phyloP scores from a whole-genome alignment of 2,113 vertebrate species.

The Syngnathus scovelli region DNA sequence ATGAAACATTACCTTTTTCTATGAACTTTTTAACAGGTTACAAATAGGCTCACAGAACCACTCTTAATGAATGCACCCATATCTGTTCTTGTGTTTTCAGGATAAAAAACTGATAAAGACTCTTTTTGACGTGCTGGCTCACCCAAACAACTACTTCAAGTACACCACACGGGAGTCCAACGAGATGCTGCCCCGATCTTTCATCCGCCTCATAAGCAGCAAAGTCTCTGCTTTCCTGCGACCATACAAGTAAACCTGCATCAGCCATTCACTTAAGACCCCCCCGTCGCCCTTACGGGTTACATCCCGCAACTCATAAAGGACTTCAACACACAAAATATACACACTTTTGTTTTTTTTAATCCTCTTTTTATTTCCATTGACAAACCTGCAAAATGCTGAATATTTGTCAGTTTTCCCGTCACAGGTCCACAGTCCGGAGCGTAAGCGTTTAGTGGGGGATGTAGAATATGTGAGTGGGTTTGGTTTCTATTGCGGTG shows the following conservation, averaged over 20 bases:
- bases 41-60: neutral
- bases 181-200: conserved; percentile 95
- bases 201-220: conserved; percentile 96
- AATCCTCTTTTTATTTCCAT: conserved; percentile 33
- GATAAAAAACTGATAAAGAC: conserved; percentile 99
- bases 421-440: conserved; percentile 39
- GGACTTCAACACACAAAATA: conserved; percentile 53
- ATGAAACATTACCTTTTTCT: neutral
- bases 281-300: conserved; percentile 31
- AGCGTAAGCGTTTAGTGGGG: conserved; percentile 41
- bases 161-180: conserved; percentile 95
- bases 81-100: conserved; percentile 58
- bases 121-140: conserved; percentile 94
- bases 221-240: conserved; percentile 96
- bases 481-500: conserved; percentile 46
- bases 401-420: conserved; percentile 27
- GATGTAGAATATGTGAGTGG: conserved; percentile 46
- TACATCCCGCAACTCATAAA: conserved; percentile 41
- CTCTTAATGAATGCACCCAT: neutral
- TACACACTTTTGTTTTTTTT: conserved; percentile 32
- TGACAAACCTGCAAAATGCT: conserved; percentile 61
- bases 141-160: conserved; percentile 98
- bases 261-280: neutral
- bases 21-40: neutral
- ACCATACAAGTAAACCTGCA: conserved; percentile 86